Evolutionary conservation across 2,797 vertebrate genomes (phyloP), one percentile per base, ranked within the genome.

Genomic region (Sparus aurata): DNA sequence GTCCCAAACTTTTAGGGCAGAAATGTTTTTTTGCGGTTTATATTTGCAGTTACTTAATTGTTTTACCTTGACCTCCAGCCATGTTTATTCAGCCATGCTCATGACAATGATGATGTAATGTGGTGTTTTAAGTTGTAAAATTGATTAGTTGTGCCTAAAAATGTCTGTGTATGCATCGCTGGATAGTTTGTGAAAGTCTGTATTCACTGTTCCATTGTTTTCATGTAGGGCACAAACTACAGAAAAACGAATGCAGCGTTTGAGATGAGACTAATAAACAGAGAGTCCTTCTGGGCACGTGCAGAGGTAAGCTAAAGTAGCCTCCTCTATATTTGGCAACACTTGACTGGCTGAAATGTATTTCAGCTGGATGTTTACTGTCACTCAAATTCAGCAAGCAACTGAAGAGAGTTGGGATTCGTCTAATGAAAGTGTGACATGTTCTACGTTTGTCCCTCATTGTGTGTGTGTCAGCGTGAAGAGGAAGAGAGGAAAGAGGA

Each of bases 221-320:
- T 66, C 16, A 46, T 34, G 41, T 61, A 97, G 97, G 97, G 97
- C 41, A 97, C 97, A 66, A 97, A 97, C 88, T 97, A 97, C 92
- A 95, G 94, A 89, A 98, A 97, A 88, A 97, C 97, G 0, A 97
- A 97, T 64, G 96, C 97, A 0, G 96, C 95, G 0, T 89, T 97
- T 94, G 97, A 98, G 94, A 96, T 98, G 89, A 96, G 95, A 85
- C 90, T 90, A 57, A 96, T 96, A 83, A 95, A 96, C 89, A 94
- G 96, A 85, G 96, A 96, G 73, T 95, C 96, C 41, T 98, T 98
- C 94, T 98, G 97, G 97, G 97, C 96, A 13, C 94, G 94, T 89
- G 96, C 96, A 22, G 97, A 97, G 96, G 97, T 97, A 87, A 69
- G 85, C 38, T 47, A 46, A 63, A 73, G 27, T 23, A 27, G n/a